These are phyloP conservation scores for Hippopotamyrus pictus DNA, from an alignment of 2,797 vertebrate genomes.

Conservation along the genomic window DNA sequence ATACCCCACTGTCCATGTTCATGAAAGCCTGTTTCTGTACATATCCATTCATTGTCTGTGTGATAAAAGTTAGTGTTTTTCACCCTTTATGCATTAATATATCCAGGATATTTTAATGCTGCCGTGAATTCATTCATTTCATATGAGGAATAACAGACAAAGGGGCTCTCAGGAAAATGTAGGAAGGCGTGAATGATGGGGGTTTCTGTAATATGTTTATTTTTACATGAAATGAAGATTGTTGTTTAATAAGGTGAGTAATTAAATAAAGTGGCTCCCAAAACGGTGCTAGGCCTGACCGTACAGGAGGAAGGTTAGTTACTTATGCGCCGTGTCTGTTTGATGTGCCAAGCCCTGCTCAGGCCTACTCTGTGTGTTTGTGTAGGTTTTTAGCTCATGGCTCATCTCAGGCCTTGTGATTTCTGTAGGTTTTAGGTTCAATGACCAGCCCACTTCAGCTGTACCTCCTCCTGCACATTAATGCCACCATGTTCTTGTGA, in stretches of 20 bases:
- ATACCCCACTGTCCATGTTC: not conserved
- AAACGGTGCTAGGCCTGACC: not conserved
- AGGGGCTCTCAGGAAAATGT: not conserved
- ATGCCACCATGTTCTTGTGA: constrained; percentile 20
- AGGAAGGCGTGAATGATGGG: not conserved
- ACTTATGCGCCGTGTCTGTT: not conserved
- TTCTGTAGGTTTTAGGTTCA: not conserved
- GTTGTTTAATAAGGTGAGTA: not conserved
- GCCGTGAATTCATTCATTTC: not conserved
- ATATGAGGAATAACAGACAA: not conserved
- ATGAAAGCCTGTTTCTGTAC: not conserved
- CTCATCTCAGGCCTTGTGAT: not conserved
- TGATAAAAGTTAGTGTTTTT: not conserved
- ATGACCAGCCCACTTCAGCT: not conserved
- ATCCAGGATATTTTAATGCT: not conserved
- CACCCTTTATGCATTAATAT: not conserved
- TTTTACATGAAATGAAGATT: not conserved
- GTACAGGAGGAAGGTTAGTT: not conserved
- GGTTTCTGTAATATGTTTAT: not conserved
- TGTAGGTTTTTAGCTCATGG: not conserved
- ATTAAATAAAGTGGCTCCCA: not conserved
- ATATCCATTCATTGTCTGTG: not conserved
- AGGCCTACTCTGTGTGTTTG: not conserved
- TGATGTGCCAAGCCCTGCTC: not conserved
- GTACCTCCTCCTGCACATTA: not conserved